Percentiles rank a stretch among this genome's conserved stretches.
Evolutionary conservation across 1,140 invertebrate species (phyloP).

Genomic region (Aphidius ervi): DNA sequence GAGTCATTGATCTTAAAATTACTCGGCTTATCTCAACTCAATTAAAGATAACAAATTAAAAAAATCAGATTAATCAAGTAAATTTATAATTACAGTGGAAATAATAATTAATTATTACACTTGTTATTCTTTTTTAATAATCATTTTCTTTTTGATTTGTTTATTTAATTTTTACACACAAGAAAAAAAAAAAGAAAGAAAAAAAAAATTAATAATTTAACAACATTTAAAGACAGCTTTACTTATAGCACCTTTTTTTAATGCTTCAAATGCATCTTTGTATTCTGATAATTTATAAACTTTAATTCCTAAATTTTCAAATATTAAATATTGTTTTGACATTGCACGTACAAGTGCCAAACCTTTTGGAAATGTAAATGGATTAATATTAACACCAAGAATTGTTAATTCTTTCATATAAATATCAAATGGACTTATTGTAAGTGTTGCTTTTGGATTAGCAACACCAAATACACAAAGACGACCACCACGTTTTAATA

Average conservation of each 20-base stretch:
- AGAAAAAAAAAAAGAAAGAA: background rate
- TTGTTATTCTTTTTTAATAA: background rate
- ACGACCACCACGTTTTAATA: conserved; percentile 52
- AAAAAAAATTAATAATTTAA: background rate
- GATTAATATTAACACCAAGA: conserved; percentile 64
- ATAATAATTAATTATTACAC: no score
- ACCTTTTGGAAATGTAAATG: conserved; percentile 62
- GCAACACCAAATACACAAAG: conserved; percentile 60
- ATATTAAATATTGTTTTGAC: conserved; percentile 61
- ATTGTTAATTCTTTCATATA: conserved; percentile 63
- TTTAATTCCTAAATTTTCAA: conserved; percentile 62
- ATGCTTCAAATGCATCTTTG: conserved; percentile 54
- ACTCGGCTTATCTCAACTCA: no score
- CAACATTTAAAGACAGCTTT: conserved; percentile 65
- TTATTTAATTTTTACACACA: background rate
- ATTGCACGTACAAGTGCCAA: conserved; percentile 60
- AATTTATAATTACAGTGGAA: no score
- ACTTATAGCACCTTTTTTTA: conserved; percentile 59
- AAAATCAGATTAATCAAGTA: no score
- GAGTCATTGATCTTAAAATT: no score
- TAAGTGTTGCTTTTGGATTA: conserved; percentile 48
- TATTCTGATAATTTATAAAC: conserved; percentile 59
- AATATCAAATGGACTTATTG: conserved; percentile 51
- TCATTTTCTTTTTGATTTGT: background rate
- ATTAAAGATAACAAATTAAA: no score